These are phyloP conservation scores for Clitarchus hookeri DNA, from an alignment of 2,888 invertebrate genomes.

Conservation along the genomic window DNA sequence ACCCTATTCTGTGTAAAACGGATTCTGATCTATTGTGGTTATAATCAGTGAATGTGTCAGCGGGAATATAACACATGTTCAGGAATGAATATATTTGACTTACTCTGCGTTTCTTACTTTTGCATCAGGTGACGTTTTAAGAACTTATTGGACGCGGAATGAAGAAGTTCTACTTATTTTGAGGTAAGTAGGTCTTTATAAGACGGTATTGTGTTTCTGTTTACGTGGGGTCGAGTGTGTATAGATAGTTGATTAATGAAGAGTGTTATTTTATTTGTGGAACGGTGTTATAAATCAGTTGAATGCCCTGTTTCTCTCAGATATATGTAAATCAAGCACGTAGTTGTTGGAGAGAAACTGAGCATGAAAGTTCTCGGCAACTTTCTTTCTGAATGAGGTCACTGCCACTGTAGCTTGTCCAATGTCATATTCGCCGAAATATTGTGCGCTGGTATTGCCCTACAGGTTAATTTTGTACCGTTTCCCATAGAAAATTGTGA, in stretches of 20 bases:
- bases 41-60: conserved; percentile 10
- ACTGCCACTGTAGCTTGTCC: not conserved
- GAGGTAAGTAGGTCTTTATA: conserved; percentile 43
- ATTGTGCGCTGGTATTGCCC: no score
- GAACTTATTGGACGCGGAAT: conserved; percentile 32
- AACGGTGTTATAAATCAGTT: not conserved
- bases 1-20: conserved; percentile 43
- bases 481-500: no score
- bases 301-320: not conserved
- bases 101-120: conserved; percentile 5
- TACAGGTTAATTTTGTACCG: no score
- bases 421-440: not conserved
- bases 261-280: not conserved
- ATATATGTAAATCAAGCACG: not conserved
- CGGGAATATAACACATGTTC: not conserved
- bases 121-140: conserved; percentile 38
- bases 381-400: conserved; percentile 8
- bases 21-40: conserved; percentile 27
- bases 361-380: not conserved
- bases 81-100: not conserved
- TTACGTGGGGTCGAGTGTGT: not conserved
- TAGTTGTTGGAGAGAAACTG: not conserved
- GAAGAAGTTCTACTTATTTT: conserved; percentile 41
- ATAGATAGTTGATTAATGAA: not conserved
- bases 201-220: conserved; percentile 4